Base-by-base conservation (phyloP, 2,888 invertebrate species). In the Idaea dimidiata region DNA sequence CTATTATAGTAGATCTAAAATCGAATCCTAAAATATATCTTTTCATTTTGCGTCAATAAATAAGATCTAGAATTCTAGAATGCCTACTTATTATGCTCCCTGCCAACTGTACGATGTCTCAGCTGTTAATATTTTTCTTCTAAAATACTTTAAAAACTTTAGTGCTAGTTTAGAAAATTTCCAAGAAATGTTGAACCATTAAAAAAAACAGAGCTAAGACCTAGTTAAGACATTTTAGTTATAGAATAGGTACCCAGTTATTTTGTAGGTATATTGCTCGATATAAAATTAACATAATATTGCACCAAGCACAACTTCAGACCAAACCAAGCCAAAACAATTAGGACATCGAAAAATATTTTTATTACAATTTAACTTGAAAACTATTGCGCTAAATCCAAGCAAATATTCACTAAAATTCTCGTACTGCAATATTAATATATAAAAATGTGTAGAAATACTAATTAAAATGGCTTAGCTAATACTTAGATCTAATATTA, bases 401-500 rank as follows among this genome's bases (percentile, higher is more conserved):
- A 43, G 10, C 43, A 43, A 43, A 43, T 43, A 43, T 43, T 43
- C 43, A 43, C 43, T 43, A 43, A 43, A 43, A 43, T 43, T 10
- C 10, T 43, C 43, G 43, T 43, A 43, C 43, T 43, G 43, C 14
- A 43, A 43, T 43, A 43, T 14, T 43, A 43, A 43, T 43, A 43
- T 43, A 43, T 43, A 43, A 43, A 43, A 43, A 43, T 43, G 10
- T 43, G 43, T 43, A 58, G 66, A 62, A 71, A 69, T 67, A 7
- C 31, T 58, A 68, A 68, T 72, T 66, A 70, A 56, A 69, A 67
- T 66, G 61, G 54, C 58, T 67, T 63, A 65, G 62, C 60, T 63
- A 68, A 67, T 63, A n/a, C 24, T 24, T 24, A 71, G 73, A 72
- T 72, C 66, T 71, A 67, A 72, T 59, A 59, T 62, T 58, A 70